Conservation (phyloP, 1,140 invertebrate species). For the Dufourea novaeangliae region DNA sequence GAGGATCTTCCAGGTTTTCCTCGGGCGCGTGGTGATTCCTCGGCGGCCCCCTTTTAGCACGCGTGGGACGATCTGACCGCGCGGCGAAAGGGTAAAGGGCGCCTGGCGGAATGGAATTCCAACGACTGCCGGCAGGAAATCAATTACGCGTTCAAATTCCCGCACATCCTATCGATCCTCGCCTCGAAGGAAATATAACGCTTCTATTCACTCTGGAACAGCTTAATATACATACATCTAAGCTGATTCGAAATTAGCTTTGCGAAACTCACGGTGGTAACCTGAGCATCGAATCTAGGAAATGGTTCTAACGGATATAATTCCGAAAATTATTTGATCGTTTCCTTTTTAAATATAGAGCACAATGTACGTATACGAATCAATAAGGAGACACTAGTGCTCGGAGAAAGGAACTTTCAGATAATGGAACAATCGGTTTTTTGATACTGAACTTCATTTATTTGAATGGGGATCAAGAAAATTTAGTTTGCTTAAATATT, state of each 20-base stretch:
- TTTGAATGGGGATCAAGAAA: no score
- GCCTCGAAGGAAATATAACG: conserved; percentile 8
- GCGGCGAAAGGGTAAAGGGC: conserved; percentile 42
- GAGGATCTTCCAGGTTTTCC: conserved; percentile 17
- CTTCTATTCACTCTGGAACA: conserved; percentile 21
- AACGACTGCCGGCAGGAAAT: conserved; percentile 24
- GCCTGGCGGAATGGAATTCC: conserved; percentile 18
- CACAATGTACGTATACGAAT: no score
- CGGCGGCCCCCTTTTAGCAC: conserved; percentile 32
- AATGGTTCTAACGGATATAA: no score
- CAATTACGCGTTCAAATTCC: conserved; percentile 41
- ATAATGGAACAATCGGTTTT: no score
- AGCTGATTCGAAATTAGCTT: background rate
- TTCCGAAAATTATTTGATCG: no score
- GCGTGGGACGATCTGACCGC: conserved; percentile 11
- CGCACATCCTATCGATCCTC: conserved; percentile 29
- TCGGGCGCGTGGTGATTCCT: background rate
- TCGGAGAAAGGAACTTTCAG: no score
- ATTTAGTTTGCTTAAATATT: no score
- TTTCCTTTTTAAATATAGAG: no score
- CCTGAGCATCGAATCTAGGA: no score
- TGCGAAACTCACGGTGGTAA: no score
- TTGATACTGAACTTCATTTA: no score
- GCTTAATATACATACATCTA: background rate
- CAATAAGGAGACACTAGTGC: no score